Evolutionary conservation across 2,113 vertebrate species (phyloP).

Genomic region (Gopherus evgoodei): DNA sequence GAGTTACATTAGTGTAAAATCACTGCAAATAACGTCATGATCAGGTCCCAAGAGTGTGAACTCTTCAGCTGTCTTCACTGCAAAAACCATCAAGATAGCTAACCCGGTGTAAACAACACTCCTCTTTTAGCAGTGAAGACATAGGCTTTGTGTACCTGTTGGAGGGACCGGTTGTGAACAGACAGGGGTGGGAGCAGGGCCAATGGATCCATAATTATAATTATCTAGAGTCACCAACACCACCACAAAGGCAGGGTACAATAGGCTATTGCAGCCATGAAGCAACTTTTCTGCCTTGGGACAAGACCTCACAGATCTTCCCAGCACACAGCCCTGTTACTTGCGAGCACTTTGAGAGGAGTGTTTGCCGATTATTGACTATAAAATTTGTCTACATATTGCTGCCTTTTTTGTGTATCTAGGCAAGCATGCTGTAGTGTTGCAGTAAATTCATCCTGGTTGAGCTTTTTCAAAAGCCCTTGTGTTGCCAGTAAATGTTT

Average conservation of each 20-base stretch:
- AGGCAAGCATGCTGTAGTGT: neutral
- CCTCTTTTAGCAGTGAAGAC: neutral
- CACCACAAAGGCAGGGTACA: neutral
- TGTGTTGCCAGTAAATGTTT: neutral
- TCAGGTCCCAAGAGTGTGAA: fast-evolving
- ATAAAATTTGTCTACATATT: neutral
- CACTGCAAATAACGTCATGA: neutral
- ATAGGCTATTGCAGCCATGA: neutral
- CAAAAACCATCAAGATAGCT: neutral
- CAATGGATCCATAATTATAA: neutral
- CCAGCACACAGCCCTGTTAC: neutral
- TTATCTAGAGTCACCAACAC: neutral
- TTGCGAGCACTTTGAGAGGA: neutral
- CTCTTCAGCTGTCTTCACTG: neutral
- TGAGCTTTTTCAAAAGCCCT: neutral
- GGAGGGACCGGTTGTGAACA: neutral
- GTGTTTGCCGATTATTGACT: neutral
- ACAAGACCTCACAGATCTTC: fast-evolving
- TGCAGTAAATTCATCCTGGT: neutral
- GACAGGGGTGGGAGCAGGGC: neutral
- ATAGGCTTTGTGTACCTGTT: neutral
- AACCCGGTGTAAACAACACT: neutral
- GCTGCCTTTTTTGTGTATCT: neutral
- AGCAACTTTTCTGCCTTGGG: neutral
- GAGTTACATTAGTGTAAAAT: neutral